Evolutionary conservation across 2,888 invertebrate genomes (phyloP), one percentile per base, ranked within the genome.

Genomic region (Drosophila sordidapex): DNA sequence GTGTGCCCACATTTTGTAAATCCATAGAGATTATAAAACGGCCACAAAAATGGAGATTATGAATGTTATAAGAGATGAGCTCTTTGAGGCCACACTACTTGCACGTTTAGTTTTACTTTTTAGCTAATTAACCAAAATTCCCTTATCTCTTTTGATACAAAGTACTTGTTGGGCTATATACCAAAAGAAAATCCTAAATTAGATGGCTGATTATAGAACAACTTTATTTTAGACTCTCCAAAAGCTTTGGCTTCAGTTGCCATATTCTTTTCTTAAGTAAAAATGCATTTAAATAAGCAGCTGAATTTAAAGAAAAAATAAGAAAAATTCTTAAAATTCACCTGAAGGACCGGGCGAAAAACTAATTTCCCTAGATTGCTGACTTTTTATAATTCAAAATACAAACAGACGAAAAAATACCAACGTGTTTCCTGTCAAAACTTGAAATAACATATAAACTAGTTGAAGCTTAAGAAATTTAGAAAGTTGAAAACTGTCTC

Each of bases 31-130:
- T 46, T 46, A 36, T 31, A 33, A 38, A 52, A 52, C 31, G 31
- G 29, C 51, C 25, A 36, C 7, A 7, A n/a, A 33, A 35, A 56
- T n/a, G 4, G 33, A 57, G 38, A 49, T 40, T 38, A 54, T 68
- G 33, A 27, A 13, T 25, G 56, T 70, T 51, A 68, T 51, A 40
- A 7, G 25, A 58, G 58, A 51, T 31, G 29, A 58, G 61, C 58
- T 61, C 61, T 38, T 21, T 58, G 38, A n/a, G 58, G 31, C 40
- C 70, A 27, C 58, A 57, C 21, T 35, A 49, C 35, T n/a, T n/a
- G 49, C 70, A 35, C 49, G 70, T 57, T 68, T 51, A 51, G 29
- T 31, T n/a, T 58, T 58, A 70, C 70, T 35, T 57, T 35, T 58
- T 43, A 58, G 68, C 49, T 51, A 68, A 68, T 68, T 58, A 68